Evolutionary conservation across 2,113 vertebrate genomes (phyloP), one percentile per base, ranked within the genome.

Genomic region (Halcyon malimbica): DNA sequence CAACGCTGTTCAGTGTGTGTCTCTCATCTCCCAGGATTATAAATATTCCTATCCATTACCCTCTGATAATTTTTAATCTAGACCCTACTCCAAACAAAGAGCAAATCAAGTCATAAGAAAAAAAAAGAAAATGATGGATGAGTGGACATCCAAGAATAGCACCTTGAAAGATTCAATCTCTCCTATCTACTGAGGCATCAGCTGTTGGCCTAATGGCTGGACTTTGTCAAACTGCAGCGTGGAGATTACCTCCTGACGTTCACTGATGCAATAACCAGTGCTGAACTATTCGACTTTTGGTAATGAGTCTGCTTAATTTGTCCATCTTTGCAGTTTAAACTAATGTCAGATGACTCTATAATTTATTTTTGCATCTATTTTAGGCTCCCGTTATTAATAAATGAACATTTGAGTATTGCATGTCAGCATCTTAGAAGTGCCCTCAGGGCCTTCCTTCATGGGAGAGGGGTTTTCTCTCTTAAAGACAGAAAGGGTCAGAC

Each of bases 271-370:
- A 10, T 87, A 56, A 62, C 57, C 71, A 16, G 25, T 29, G 31
- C 16, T 91, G 77, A 94, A 82, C 77, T 92, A 50, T 75, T 79
- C 62, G 92, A 46, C 90, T 94, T 93, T n/a, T 42, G 70, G n/a
- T 82, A 74, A 87, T 86, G 86, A 42, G 59, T 46, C 46, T 42
- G 8, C 60, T 94, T 87, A n/a, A 42, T 95, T 80, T 94, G 71
- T 84, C 62, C 63, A 46, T 83, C 37, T 96, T 89, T 91, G 44
- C 70, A 73, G 87, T 89, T 93, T 79, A 42, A 90, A 82, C 44
- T 76, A 19, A 62, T 26, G 65, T 74, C 89, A 83, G 59, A 46
- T 89, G 41, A 69, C 42, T 78, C 29, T 53, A 2, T 85, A 50
- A 68, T 93, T 75, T 89, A 54, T 77, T 91, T 91, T 80, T 83